Base-by-base conservation (phyloP, 2,113 vertebrate species). In the Sapayoa aenigma region DNA sequence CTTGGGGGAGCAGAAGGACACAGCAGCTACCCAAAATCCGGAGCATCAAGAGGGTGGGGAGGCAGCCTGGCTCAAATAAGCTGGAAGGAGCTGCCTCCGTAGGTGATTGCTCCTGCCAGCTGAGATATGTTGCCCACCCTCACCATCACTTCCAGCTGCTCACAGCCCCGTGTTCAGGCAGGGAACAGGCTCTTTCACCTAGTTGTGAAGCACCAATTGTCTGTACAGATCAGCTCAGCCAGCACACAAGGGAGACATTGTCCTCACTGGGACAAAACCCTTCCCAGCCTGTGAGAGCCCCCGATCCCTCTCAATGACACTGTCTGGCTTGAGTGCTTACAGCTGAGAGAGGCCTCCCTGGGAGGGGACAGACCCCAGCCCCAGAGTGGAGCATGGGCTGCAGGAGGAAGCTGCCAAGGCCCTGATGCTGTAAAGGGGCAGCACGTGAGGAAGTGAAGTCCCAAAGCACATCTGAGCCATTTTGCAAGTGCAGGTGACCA, bases 321-420 rank as follows among this genome's bases (percentile, higher is more conserved):
- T 2, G 0, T 39, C 68, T 59, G 1, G 2, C 71, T 52, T 3
- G 0, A 35, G 65, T 9, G 35, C 3, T 6, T 6, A 1, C 71
- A 14, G 84, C 60, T 24, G 25, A 46, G 71, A 1, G 0, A 7
- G 6, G 53, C 46, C 42, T 46, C 4, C 22, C 44, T 4, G 55
- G 12, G 11, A 72, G 28, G 16, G 35, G 25, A 30, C 63, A 65
- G 68, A 25, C 4, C 25, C 28, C 50, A 16, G 49, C 15, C 19
- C 2, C 1, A 7, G 44, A 41, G 4, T 3, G 0, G 7, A 28
- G 35, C 0, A 41, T 59, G 77, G n/a, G 35, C 41, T 44, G 41
- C 1, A 2, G 27, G 63, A 47, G 55, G 82, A 33, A 0, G 3
- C 52, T 39, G 62, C 66, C 1, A 0, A 8, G 53, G 3, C 14